These are phyloP conservation scores for Numenius phaeopus DNA, from an alignment of 2,797 vertebrate genomes.

Conservation along the genomic window DNA sequence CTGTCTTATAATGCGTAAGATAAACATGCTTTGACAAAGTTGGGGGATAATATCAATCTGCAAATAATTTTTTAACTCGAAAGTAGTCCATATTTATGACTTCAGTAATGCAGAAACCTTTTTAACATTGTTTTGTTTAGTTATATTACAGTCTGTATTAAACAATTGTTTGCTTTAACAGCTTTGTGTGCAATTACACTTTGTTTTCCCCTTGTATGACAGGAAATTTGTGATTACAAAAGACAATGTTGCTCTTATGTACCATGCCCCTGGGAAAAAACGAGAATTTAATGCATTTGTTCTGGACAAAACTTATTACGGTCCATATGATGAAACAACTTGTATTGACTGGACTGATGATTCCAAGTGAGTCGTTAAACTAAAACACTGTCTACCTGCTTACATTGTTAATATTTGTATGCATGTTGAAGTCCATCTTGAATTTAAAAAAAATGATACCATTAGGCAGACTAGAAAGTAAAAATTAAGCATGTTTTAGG, in stretches of 20 bases:
- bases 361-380: conserved; percentile 85
- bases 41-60: background rate
- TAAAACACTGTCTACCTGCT: background rate
- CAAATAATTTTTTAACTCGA: rapidly evolving
- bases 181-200: background rate
- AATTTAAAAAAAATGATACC: background rate
- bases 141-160: background rate
- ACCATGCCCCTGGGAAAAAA: conserved; percentile 92
- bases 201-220: background rate
- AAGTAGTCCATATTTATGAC: background rate
- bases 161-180: background rate
- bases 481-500: background rate
- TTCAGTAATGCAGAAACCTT: background rate
- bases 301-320: conserved; percentile 94
- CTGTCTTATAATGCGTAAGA: background rate
- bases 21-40: background rate
- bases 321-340: conserved; percentile 95
- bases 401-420: rapidly evolving
- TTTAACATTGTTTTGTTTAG: background rate
- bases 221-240: conserved; percentile 95
- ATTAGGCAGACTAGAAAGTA: background rate
- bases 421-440: rapidly evolving
- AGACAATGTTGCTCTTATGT: conserved; percentile 92
- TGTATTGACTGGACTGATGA: conserved; percentile 98
- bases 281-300: conserved; percentile 94